A percentile compares a stretch with the other conserved stretches of the same genome.
Evolutionary conservation across 2,888 invertebrate genomes (phyloP).

Genomic region (Campoletis raptor): DNA sequence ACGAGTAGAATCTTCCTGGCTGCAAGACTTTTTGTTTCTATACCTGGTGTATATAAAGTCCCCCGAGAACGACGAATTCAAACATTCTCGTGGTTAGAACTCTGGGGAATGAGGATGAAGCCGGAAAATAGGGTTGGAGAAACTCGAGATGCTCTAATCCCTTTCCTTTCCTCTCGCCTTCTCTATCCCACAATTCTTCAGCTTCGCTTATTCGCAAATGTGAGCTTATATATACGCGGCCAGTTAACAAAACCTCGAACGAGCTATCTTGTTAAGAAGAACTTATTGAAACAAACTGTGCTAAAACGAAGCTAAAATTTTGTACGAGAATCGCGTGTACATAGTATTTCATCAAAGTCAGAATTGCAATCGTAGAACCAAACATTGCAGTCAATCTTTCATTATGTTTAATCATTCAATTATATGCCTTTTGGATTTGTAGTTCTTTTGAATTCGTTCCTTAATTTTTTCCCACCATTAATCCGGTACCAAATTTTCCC

Average conservation of each 20-base stretch:
- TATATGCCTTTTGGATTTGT: not conserved
- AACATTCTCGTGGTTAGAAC: slow-evolving; percentile 68
- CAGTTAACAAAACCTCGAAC: slow-evolving; percentile 14
- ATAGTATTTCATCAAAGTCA: not conserved
- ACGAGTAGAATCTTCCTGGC: slow-evolving; percentile 28
- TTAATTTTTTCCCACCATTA: slow-evolving; percentile 7
- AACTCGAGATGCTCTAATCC: slow-evolving; percentile 25
- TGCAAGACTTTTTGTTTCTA: slow-evolving; percentile 51
- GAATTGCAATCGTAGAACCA: not conserved
- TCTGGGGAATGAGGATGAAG: slow-evolving; percentile 44
- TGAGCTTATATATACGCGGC: slow-evolving; percentile 30
- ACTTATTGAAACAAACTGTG: slow-evolving; percentile 43
- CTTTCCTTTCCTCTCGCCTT: not conserved
- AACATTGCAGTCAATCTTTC: not conserved
- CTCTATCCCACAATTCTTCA: slow-evolving; percentile 7
- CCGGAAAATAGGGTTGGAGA: slow-evolving; percentile 43
- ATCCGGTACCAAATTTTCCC: slow-evolving; percentile 1
- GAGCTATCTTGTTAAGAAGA: slow-evolving; percentile 37
- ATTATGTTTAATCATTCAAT: not conserved
- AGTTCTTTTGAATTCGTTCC: not conserved
- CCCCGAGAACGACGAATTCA: slow-evolving; percentile 70
- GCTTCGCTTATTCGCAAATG: slow-evolving; percentile 35
- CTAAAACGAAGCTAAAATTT: slow-evolving; percentile 1
- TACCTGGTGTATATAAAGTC: slow-evolving; percentile 66
- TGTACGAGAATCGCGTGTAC: not conserved